These are phyloP conservation scores for Drosophila rhopaloa DNA, from an alignment of 1,140 invertebrate genomes.

Conservation along the genomic window DNA sequence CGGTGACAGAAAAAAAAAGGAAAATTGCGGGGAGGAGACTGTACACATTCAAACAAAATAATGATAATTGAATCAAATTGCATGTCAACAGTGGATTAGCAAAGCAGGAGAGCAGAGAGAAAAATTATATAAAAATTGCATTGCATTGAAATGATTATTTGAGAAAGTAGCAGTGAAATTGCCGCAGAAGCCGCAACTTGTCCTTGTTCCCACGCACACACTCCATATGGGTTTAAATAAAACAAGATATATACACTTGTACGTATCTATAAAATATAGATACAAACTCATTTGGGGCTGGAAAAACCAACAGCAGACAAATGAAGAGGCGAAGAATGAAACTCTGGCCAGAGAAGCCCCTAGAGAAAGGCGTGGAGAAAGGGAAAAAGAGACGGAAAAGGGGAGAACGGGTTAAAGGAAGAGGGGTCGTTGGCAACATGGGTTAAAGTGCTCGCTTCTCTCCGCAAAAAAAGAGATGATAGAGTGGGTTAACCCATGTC, in stretches of 20 bases:
- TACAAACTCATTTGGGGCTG: slow-evolving; percentile 21
- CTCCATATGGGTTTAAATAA: slow-evolving; percentile 1
- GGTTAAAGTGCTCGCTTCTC: slow-evolving; percentile 5
- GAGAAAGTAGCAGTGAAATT: slow-evolving; percentile 47
- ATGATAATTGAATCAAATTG: slow-evolving; percentile 81
- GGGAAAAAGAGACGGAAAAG: not conserved
- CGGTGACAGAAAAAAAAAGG: slow-evolving; percentile 5
- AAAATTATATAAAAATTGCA: slow-evolving; percentile 66
- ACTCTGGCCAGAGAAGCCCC: not conserved
- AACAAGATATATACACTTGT: not conserved
- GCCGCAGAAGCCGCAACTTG: slow-evolving; percentile 35
- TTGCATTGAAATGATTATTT: slow-evolving; percentile 61
- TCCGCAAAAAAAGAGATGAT: not conserved
- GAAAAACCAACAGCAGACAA: slow-evolving; percentile 28
- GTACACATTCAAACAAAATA: slow-evolving; percentile 59
- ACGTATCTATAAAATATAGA: slow-evolving; percentile 6
- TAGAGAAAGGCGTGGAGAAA: slow-evolving; percentile 4
- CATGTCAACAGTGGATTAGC: slow-evolving; percentile 72
- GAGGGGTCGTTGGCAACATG: slow-evolving; percentile 1
- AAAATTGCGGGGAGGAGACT: slow-evolving; percentile 3
- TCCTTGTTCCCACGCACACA: slow-evolving; percentile 48
- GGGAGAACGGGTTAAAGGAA: too few species aligned
- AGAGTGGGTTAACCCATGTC: slow-evolving; percentile 16
- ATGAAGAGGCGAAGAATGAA: slow-evolving; percentile 13
- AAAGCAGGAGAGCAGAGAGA: slow-evolving; percentile 22